Evolutionary conservation across 2,113 vertebrate genomes (phyloP).

Genomic region (Hyaena hyaena): DNA sequence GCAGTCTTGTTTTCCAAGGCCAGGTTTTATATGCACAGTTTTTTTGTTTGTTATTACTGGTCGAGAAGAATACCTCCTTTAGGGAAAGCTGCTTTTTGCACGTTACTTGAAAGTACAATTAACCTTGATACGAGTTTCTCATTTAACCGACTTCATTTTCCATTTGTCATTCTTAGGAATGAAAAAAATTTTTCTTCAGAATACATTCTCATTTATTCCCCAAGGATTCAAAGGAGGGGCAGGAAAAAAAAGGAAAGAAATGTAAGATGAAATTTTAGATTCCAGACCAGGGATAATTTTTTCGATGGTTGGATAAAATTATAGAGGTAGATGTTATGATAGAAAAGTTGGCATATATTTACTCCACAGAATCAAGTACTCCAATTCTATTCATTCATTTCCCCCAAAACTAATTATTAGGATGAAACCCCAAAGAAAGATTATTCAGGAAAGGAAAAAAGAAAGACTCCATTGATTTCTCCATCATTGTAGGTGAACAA

Average conservation of each 20-base stretch:
- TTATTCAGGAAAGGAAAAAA: neutral
- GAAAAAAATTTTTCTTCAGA: neutral
- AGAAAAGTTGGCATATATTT: constrained; percentile 29
- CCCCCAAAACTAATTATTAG: constrained; percentile 52
- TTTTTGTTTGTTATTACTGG: constrained; percentile 10
- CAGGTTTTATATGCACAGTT: neutral
- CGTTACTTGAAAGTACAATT: constrained; percentile 45
- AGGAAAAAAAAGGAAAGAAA: neutral
- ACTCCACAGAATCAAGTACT: neutral
- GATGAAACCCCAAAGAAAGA: neutral
- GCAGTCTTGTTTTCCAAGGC: neutral
- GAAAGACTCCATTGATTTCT: neutral
- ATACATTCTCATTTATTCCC: neutral
- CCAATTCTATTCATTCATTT: neutral
- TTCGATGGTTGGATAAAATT: constrained; percentile 9
- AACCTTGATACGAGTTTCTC: neutral
- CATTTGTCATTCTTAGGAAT: neutral
- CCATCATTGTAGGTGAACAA: fast-evolving
- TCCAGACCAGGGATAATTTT: constrained; percentile 38
- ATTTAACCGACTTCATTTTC: constrained; percentile 8
- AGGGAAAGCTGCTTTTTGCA: neutral
- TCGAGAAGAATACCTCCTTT: neutral
- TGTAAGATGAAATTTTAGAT: neutral
- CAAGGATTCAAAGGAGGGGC: neutral
- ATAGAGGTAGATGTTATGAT: neutral